Conservation (phyloP, 2,113 vertebrate species). For the Cebus imitator region DNA sequence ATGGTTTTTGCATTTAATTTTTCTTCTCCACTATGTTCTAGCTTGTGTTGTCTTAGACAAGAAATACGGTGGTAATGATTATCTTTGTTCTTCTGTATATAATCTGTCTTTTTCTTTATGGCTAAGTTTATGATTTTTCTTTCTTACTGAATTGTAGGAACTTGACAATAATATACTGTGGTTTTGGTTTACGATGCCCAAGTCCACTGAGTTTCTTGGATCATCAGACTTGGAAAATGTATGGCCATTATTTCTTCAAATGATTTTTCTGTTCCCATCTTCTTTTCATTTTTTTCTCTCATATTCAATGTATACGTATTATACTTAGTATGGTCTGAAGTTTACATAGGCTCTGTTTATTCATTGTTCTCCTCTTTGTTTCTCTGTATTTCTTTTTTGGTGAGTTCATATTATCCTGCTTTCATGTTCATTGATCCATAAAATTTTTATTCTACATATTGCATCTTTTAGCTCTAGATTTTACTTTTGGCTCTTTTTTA, state of each 20-base stretch:
- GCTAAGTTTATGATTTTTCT: neutral
- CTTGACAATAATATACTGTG: neutral
- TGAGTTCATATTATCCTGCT: neutral
- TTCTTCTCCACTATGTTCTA: neutral
- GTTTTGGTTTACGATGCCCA: neutral
- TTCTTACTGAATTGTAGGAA: neutral
- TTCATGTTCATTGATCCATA: neutral
- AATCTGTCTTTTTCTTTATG: neutral
- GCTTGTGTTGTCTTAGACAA: neutral
- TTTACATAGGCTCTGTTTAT: neutral
- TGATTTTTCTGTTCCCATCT: neutral
- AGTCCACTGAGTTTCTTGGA: neutral
- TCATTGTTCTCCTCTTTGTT: neutral
- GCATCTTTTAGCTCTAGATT: neutral
- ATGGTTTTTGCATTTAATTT: neutral
- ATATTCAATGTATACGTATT: neutral
- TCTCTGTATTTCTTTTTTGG: neutral
- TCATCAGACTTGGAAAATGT: neutral
- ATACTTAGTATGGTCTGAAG: neutral
- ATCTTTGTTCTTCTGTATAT: neutral
- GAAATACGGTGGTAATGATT: neutral
- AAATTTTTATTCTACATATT: neutral
- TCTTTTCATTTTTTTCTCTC: neutral
- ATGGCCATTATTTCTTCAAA: neutral
- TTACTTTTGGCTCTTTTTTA: neutral